Base-by-base conservation (phyloP, 2,888 invertebrate species). In the Drosophila falleni region DNA sequence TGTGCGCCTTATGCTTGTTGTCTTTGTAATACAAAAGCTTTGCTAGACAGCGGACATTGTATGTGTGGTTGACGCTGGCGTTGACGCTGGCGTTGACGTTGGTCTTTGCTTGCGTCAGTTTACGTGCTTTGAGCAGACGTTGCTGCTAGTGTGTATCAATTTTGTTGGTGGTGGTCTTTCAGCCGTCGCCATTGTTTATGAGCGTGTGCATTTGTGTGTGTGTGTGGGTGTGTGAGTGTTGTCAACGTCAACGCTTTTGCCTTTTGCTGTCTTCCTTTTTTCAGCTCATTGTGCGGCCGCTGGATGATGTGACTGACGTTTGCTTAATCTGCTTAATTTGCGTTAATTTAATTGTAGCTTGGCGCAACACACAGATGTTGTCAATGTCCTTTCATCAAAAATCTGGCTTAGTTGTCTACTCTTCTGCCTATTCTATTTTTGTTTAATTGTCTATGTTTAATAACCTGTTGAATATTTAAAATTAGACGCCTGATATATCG, bases 271-370 rank as follows among this genome's bases (percentile, higher is more conserved):
- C 51, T 44, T 42, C 35, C 35, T 16, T 29, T 55, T 41, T 23
- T 50, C 60, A 67, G 74, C 74, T 62, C 70, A 69, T 70, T 71
- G 68, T 71, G 64, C 59, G 51, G 66, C 66, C 59, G 70, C 72
- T 59, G 73, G 79, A 67, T 78, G 81, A 87, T 83, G 71, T 82
- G 87, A 86, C 13, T 50, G 50, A 50, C 50, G 35, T 35, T 50
- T 50, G 35, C 81, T 72, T 85, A 83, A 88, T 87, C 81, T 89
- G 78, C 83, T 75, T 85, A 86, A 88, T 87, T 84, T 89, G 78
- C 76, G 78, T 74, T 84, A 87, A 87, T 84, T 80, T 84, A 80
- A 87, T 84, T 75, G 69, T 70, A 72, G 71, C 68, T 44, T 41
- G 47, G 50, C 55, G 59, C 19, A 41, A n/a, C 41, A 2, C 16